A percentile compares a stretch with the other conserved stretches of the same genome.
phyloP scores from a whole-genome alignment of 2,797 vertebrate species.

The Dallia pectoralis region DNA sequence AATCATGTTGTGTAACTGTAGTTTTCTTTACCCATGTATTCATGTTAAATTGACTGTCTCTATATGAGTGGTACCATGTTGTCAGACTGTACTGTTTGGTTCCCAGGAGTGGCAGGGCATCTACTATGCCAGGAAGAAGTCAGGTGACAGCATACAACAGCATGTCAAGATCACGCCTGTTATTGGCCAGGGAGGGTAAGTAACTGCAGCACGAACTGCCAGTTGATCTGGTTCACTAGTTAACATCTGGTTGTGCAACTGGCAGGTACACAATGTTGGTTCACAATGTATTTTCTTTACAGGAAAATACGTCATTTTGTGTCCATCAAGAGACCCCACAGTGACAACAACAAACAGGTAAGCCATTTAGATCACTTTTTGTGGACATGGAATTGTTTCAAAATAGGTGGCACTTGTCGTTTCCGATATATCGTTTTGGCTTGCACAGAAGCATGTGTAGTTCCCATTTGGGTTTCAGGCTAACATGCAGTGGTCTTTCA shows the following conservation, averaged over 20 bases:
- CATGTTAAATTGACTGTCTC: too few species aligned
- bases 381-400: neutral
- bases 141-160: slow-evolving; percentile 91
- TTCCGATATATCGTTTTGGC: neutral
- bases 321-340: slow-evolving; percentile 88
- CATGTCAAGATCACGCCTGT: slow-evolving; percentile 93
- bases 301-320: slow-evolving; percentile 97
- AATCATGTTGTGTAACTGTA: neutral
- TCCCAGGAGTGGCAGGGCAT: slow-evolving; percentile 94
- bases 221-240: neutral
- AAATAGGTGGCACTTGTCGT: neutral
- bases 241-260: neutral
- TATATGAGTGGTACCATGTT: neutral
- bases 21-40: neutral
- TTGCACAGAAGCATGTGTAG: slow-evolving; percentile 46
- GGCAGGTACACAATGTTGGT: neutral
- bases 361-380: slow-evolving; percentile 8
- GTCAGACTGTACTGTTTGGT: slow-evolving; percentile 18
- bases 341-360: slow-evolving; percentile 92
- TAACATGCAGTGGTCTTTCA: slow-evolving; percentile 38
- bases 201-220: too few species aligned
- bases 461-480: slow-evolving; percentile 55
- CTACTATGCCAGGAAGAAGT: slow-evolving; percentile 88
- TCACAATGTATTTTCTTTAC: slow-evolving; percentile 39
- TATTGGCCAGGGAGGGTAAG: slow-evolving; percentile 93